Evolutionary conservation across 2,888 invertebrate genomes (phyloP), one percentile per base, ranked within the genome.

Genomic region (Poecilus cupreus): DNA sequence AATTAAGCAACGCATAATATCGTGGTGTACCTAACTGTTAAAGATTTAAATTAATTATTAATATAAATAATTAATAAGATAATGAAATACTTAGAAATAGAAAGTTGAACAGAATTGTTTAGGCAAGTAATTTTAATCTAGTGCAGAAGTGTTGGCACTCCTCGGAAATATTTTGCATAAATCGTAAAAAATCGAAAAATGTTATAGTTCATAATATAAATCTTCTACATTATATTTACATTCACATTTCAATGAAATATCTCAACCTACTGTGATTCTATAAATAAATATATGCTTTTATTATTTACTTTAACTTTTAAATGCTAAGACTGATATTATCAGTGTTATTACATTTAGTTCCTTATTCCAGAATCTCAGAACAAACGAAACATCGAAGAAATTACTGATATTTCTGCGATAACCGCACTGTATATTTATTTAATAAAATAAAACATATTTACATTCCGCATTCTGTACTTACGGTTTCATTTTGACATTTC

Each of bases 41-140:
- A 54, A 68, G 37, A 68, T 68, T 68, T 39, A 37, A 68, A 68
- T 37, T 37, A 68, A 37, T 68, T 68, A 68, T 68, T 18, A 68
- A 18, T 68, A 68, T 60, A 60, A 60, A 68, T 68, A 37, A 68
- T 68, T 68, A 68, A 49, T 49, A 46, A 72, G 49, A 72, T 72
- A 72, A 72, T 72, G 72, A 72, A 72, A 72, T 72, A 72, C 72
- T 6, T 46, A 46, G 72, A 79, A 68, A 79, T 68, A 79, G 79
- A 79, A 79, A 79, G 79, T 79, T 79, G 79, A 79, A 49, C n/a
- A 68, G 68, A 68, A 79, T 64, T 68, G 79, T 76, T 76, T 76
- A 57, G 57, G 68, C 49, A 79, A 79, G 70, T n/a, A 79, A 68
- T 70, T 39, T 43, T 39, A 79, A 68, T 79, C 79, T 26, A 79